Conservation (phyloP, 2,113 vertebrate species). For the Thomomys bottae region DNA sequence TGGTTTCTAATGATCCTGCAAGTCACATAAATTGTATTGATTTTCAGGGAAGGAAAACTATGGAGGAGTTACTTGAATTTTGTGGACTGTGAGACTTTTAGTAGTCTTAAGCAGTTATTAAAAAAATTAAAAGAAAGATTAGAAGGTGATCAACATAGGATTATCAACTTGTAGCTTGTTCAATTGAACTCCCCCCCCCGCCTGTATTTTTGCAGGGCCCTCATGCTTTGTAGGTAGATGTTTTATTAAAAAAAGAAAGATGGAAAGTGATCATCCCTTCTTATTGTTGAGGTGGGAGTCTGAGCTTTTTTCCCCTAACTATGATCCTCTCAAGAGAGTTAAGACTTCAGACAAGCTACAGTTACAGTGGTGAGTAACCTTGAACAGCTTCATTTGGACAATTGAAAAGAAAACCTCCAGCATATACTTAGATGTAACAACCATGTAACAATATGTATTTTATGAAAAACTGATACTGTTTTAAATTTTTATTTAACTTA, state of each 20-base stretch:
- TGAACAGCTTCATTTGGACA: neutral
- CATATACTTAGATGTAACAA: neutral
- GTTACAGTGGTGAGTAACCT: too few species aligned
- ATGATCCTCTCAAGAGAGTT: too few species aligned
- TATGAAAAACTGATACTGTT: neutral
- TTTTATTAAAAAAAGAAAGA: too few species aligned
- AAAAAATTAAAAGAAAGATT: neutral
- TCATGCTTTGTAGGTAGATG: too few species aligned
- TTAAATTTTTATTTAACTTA: neutral
- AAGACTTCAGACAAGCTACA: too few species aligned
- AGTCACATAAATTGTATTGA: neutral
- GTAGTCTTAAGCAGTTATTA: neutral
- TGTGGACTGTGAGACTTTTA: neutral
- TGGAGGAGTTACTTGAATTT: constrained; percentile 9
- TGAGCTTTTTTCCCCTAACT: too few species aligned
- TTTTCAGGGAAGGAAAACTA: neutral
- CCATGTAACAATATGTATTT: neutral
- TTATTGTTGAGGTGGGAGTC: too few species aligned
- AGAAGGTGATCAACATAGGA: neutral
- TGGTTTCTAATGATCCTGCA: neutral
- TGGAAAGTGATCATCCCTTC: too few species aligned
- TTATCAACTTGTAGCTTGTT: constrained; percentile 4
- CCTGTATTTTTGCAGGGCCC: too few species aligned
- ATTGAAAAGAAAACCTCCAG: constrained; percentile 33
- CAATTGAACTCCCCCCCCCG: neutral